Evolutionary conservation across 2,113 vertebrate genomes (phyloP).

Genomic region (Callocephalon fimbriatum): DNA sequence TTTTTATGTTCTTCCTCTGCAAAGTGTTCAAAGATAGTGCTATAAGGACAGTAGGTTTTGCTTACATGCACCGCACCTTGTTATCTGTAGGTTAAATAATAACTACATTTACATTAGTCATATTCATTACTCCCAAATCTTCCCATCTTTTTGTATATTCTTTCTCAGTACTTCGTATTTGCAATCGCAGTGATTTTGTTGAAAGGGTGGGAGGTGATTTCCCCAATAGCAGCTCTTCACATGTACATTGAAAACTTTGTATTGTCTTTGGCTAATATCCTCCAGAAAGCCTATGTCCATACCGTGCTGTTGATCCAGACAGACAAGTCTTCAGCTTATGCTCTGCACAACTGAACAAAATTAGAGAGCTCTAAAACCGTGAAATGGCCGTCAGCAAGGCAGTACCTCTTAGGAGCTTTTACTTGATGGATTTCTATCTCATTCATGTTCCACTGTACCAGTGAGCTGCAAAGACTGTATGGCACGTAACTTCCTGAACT

Average conservation of each 20-base stretch:
- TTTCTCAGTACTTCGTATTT: background rate
- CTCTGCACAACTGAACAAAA: background rate
- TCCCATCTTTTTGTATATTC: background rate
- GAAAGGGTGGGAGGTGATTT: background rate
- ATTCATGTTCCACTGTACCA: background rate
- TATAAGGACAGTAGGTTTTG: background rate
- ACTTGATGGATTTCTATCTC: background rate
- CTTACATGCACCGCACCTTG: background rate
- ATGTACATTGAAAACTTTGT: background rate
- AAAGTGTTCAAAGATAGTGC: background rate
- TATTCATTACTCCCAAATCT: background rate
- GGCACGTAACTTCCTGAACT: background rate
- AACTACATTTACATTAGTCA: background rate
- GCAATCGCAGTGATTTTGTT: background rate
- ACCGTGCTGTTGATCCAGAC: background rate
- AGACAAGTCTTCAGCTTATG: background rate
- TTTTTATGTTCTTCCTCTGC: background rate
- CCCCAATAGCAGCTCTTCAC: background rate
- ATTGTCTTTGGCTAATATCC: background rate
- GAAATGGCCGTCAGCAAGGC: background rate
- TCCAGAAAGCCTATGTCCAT: background rate
- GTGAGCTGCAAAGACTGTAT: background rate
- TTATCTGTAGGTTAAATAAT: background rate
- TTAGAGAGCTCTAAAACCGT: background rate
- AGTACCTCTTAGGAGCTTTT: background rate